phyloP scores from a whole-genome alignment of 2,797 vertebrate genomes.

The Propithecus perrieri region DNA sequence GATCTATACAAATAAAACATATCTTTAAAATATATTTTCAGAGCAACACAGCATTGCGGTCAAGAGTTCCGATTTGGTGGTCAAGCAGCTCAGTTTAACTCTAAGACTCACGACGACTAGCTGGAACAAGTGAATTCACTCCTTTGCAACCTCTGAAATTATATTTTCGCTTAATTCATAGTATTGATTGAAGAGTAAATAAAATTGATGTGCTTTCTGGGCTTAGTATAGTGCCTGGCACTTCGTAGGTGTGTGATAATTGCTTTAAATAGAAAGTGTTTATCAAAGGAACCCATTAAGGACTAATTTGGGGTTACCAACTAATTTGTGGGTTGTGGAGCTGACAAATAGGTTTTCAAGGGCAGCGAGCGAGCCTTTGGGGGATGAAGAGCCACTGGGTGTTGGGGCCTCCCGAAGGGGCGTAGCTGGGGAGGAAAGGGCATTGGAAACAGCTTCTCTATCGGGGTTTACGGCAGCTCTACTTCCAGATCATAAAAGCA shows the following conservation, averaged over 20 bases:
- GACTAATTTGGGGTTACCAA: background rate
- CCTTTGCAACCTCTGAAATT: background rate
- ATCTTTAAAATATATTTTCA: background rate
- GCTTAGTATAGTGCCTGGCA: background rate
- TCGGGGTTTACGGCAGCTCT: fast-evolving
- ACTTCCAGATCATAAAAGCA: background rate
- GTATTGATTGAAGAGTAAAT: background rate
- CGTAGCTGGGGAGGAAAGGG: fast-evolving
- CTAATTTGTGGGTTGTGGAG: background rate
- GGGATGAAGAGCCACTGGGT: background rate
- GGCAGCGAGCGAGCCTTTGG: background rate
- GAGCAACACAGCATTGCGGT: background rate
- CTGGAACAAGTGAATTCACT: background rate
- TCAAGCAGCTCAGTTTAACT: background rate
- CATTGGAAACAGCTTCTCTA: fast-evolving
- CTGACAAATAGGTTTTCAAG: background rate
- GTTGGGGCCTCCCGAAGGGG: too few relatives aligned
- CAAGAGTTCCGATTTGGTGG: background rate
- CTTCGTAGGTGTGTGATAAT: background rate
- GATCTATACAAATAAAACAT: background rate
- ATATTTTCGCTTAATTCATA: background rate
- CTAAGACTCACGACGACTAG: background rate
- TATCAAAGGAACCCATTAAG: background rate
- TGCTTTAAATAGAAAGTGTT: background rate
- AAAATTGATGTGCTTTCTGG: background rate